Conservation (phyloP, 2,113 vertebrate genomes). For the Xiphophorus maculatus region DNA sequence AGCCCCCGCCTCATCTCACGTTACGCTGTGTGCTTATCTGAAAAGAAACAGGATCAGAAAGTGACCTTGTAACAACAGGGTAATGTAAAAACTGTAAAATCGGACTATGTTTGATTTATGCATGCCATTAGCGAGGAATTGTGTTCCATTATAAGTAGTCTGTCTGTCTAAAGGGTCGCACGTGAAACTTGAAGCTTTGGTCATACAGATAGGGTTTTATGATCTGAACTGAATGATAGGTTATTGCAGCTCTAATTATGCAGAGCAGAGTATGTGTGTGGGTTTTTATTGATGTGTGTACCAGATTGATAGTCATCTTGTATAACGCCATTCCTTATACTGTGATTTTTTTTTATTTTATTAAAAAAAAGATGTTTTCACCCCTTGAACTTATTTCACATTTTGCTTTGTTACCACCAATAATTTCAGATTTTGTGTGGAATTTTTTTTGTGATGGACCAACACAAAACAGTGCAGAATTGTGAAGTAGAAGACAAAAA, state of each 20-base stretch:
- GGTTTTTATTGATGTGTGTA: slow-evolving; percentile 17
- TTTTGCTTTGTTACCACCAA: no score
- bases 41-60: slow-evolving; percentile 60
- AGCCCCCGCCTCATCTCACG: slow-evolving; percentile 41
- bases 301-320: slow-evolving; percentile 25
- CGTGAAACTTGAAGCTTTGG: slow-evolving; percentile 58
- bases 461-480: no score
- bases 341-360: no score
- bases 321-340: slow-evolving; percentile 20
- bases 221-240: slow-evolving; percentile 61
- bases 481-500: no score
- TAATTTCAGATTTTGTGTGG: no score
- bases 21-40: slow-evolving; percentile 42
- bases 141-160: slow-evolving; percentile 70
- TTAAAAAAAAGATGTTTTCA: neutral
- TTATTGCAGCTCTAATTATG: slow-evolving; percentile 68
- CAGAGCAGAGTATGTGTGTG: slow-evolving; percentile 38
- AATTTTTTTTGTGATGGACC: no score
- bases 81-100: slow-evolving; percentile 68
- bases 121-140: slow-evolving; percentile 66
- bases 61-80: slow-evolving; percentile 58
- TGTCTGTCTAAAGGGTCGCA: slow-evolving; percentile 58
- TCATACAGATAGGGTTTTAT: slow-evolving; percentile 58
- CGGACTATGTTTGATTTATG: slow-evolving; percentile 71
- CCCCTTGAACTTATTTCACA: neutral